phyloP scores from a whole-genome alignment of 2,113 vertebrate genomes.

The Ptilonorhynchus violaceus region DNA sequence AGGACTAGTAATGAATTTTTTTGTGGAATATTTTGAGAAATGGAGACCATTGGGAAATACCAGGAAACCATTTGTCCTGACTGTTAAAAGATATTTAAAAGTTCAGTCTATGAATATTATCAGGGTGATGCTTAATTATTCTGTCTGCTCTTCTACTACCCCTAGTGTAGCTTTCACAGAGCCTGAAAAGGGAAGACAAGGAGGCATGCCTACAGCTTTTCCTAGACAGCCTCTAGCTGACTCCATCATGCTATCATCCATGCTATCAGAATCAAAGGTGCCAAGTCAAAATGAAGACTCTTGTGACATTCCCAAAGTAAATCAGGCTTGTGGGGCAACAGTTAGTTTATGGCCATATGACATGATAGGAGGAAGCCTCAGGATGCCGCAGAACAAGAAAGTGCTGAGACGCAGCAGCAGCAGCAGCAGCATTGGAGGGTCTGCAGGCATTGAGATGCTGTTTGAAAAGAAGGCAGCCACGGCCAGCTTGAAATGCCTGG shows the following conservation, averaged over 20 bases:
- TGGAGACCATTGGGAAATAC: background rate
- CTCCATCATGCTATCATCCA: slow-evolving; percentile 87
- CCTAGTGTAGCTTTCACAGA: slow-evolving; percentile 99
- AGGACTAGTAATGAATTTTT: background rate
- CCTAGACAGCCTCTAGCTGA: slow-evolving; percentile 85
- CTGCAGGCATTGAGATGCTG: slow-evolving; percentile 79
- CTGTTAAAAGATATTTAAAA: background rate
- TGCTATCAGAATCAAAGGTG: slow-evolving; percentile 87
- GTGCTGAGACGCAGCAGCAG: slow-evolving; percentile 83
- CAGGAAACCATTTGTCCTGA: background rate
- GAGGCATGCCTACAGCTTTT: slow-evolving; percentile 87
- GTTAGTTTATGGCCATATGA: slow-evolving; percentile 77
- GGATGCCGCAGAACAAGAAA: slow-evolving; percentile 77
- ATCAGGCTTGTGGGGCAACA: slow-evolving; percentile 75
- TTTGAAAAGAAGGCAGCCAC: slow-evolving; percentile 80
- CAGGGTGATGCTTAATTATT: slow-evolving; percentile 86
- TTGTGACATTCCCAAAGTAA: slow-evolving; percentile 81
- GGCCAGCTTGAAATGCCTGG: slow-evolving; percentile 73
- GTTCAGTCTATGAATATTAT: slow-evolving; percentile 58
- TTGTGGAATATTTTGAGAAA: background rate
- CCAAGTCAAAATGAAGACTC: slow-evolving; percentile 84
- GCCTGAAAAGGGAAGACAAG: slow-evolving; percentile 87
- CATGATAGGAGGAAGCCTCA: slow-evolving; percentile 79
- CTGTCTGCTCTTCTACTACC: slow-evolving; percentile 89
- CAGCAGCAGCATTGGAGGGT: slow-evolving; percentile 72